Base-by-base conservation (phyloP, 1,140 invertebrate species). In the Nasonia longicornis region DNA sequence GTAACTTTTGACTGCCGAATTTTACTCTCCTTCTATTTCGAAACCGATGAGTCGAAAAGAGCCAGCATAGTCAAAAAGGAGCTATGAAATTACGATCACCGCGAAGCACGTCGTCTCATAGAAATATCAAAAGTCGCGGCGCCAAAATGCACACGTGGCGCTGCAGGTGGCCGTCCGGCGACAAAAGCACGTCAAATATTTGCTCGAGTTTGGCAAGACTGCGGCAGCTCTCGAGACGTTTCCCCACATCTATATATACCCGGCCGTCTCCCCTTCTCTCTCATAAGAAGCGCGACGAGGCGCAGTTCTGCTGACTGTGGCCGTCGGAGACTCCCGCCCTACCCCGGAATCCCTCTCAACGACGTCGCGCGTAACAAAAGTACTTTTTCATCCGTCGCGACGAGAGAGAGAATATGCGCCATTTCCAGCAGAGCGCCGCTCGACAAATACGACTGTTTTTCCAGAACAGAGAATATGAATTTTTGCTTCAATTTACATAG, bases 121-220 rank as follows among this genome's bases (percentile, higher is more conserved):
- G 20, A 58, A 58, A 58, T 7, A 20, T 3, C 52, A n/a, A 58
- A n/a, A 58, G 52, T n/a, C 52, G 16, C 16, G 2, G 52, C 22
- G 64, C 3, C 12, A 73, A 63, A 48, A 16, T 16, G 14, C 52
- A 77, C 67, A 70, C 52, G 38, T 14, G 38, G 38, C 38, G 29
- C 11, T 64, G 22, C 38, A 12, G 38, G 64, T 42, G 70, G 73
- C 58, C 52, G 22, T 22, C 11, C 29, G 7, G 48, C 38, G 73
- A 83, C 63, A 66, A 83, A 83, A 83, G 83, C 80, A 81, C 64
- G 16, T 83, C 80, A 83, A 83, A 83, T 83, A 82, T 83, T 83
- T 83, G 83, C 58, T 14, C 63, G 45, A 78, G 58, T 81, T 77
- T 29, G 71, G 71, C 38, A n/a, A 66, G 66, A 52, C 16, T 72